Percentiles rank a stretch among this genome's conserved stretches.
Conservation (phyloP, 2,888 invertebrate species). For the Suillia variegata region DNA sequence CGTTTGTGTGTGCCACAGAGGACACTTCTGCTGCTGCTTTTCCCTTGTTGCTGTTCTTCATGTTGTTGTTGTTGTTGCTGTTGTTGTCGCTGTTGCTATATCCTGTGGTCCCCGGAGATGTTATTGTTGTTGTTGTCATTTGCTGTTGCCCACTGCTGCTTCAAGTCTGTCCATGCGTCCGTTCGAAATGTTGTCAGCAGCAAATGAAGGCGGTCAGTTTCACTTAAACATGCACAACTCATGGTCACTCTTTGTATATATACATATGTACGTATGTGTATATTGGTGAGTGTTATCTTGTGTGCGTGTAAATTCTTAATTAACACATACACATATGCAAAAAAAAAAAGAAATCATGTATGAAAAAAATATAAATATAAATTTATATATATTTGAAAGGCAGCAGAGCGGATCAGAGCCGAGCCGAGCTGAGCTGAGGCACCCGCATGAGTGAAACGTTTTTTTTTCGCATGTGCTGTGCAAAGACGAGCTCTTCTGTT, state of each 20-base stretch:
- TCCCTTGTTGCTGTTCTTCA: no score
- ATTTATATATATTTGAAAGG: no score
- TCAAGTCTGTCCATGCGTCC: neutral
- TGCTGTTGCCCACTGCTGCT: no score
- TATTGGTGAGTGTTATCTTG: slow-evolving; percentile 24
- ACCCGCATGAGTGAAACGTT: no score
- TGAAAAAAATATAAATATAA: no score
- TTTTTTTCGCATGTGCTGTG: no score
- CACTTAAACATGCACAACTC: slow-evolving; percentile 2
- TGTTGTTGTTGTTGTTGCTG: neutral
- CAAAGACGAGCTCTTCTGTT: no score
- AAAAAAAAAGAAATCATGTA: no score
- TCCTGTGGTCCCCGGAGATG: neutral
- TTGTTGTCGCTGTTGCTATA: neutral
- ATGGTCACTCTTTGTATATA: neutral
- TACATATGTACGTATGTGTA: neutral
- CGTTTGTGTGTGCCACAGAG: neutral
- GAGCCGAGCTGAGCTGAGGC: no score
- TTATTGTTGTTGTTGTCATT: neutral
- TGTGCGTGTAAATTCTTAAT: slow-evolving; percentile 45
- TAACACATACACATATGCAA: slow-evolving; percentile 39
- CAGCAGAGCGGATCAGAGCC: no score
- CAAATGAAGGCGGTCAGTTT: neutral
- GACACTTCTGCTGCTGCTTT: neutral
- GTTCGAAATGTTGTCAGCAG: neutral